phyloP scores from a whole-genome alignment of 2,113 vertebrate species.

The Potamarius usumacintae region DNA sequence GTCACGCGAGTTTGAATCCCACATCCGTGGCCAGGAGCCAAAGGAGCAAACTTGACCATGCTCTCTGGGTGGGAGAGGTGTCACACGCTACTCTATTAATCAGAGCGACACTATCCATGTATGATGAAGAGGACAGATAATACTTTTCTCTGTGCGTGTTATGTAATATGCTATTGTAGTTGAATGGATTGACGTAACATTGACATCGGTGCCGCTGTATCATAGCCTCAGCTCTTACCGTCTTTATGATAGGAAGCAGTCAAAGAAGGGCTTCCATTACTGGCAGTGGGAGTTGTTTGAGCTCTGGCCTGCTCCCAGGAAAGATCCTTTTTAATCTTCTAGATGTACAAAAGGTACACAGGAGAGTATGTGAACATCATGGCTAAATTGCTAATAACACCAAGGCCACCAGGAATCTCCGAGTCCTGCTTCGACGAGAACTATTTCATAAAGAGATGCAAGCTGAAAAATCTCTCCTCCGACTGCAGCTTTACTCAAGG shows the following conservation, averaged over 20 bases:
- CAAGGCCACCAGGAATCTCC: background rate
- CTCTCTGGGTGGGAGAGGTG: background rate
- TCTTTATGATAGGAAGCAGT: background rate
- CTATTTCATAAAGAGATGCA: background rate
- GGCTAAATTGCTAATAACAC: background rate
- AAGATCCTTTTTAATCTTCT: background rate
- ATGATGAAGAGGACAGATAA: background rate
- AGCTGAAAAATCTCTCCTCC: background rate
- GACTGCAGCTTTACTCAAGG: background rate
- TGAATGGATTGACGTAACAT: background rate
- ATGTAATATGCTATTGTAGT: background rate
- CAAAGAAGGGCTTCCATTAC: background rate
- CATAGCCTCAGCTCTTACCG: background rate
- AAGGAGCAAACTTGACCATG: background rate
- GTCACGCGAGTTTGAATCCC: background rate
- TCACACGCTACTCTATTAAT: background rate
- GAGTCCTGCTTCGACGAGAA: background rate
- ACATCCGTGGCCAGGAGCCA: background rate
- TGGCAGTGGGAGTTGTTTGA: background rate
- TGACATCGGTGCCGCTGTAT: background rate
- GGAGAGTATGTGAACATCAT: background rate
- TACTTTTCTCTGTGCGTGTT: background rate
- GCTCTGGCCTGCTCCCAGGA: background rate
- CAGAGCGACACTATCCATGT: background rate
- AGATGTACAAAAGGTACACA: background rate